Evolutionary conservation across 2,888 invertebrate genomes (phyloP), one percentile per base, ranked within the genome.

Genomic region (Tupiocoris notatus): DNA sequence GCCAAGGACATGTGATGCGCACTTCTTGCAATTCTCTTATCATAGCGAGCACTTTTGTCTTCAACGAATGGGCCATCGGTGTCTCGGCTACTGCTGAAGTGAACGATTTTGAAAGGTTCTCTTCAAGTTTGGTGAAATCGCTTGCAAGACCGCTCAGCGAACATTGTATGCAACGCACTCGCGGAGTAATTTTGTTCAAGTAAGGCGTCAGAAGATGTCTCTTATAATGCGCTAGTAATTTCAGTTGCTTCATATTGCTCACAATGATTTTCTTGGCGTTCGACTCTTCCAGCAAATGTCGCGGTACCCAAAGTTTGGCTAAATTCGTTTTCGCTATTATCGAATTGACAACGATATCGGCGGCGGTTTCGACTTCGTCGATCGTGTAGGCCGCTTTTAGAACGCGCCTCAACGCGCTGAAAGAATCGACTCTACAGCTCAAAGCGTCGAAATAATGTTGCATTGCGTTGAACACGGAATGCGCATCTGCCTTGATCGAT

Each of bases 241-340:
- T 70, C 24, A 70, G 20, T 25, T 70, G 70, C 18, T 22, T 70
- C 59, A 70, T 2, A 54, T 59, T 18, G 1, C 58, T 24, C 1
- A 54, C 58, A 1, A 70, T 23, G 17, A 59, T 9, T 23, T 54
- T 12, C 16, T 22, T 25, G 9, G 25, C 16, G 17, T 6, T 23
- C 7, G 58, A 23, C 16, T 70, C 70, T 6, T 59, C 70, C 18
- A 18, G 59, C 59, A 70, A 23, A 21, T 70, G 70, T 1, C 17
- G n/a, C 23, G 70, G 70, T 17, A 70, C n/a, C 70, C 70, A 70
- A 22, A 70, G 18, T 16, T 70, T 59, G 17, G 25, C 25, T 18
- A 70, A 21, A 17, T 17, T 18, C 18, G 25, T 70, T 58, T 70
- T 70, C 20, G 59, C 70, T 1, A 17, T 9, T 22, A 70, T 70